These are phyloP conservation scores for Neolamprologus sp. DNA, from an alignment of 2,113 vertebrate genomes.

Conservation along the genomic window DNA sequence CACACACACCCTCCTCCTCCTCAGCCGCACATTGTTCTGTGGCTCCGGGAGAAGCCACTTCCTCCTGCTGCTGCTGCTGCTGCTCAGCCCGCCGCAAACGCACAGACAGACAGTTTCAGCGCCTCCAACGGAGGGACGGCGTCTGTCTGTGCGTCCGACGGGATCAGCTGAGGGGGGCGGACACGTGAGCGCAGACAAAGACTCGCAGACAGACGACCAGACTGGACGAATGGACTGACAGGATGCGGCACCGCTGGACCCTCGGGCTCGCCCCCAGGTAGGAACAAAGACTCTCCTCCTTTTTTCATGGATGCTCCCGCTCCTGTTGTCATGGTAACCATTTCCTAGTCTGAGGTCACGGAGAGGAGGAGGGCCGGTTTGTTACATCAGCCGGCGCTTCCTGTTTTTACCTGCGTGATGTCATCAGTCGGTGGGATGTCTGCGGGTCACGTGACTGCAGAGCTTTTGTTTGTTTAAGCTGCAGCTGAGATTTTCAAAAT, in stretches of 20 bases:
- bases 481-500: background rate
- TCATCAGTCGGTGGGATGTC: background rate
- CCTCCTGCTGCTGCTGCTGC: background rate
- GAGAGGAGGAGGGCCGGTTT: background rate
- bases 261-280: conserved; percentile 26
- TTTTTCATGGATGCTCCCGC: background rate
- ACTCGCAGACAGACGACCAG: background rate
- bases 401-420: background rate
- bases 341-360: conserved; percentile 10
- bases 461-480: background rate
- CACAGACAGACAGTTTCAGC: background rate
- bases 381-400: background rate
- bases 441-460: background rate
- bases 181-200: background rate
- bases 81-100: background rate
- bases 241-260: background rate
- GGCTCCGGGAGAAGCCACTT: conserved; percentile 3
- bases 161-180: background rate
- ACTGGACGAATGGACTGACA: background rate
- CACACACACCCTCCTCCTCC: background rate
- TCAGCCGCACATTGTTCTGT: conserved; percentile 36
- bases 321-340: conserved; percentile 50
- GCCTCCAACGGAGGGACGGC: background rate
- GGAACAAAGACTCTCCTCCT: conserved; percentile 8
- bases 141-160: background rate